Base-by-base conservation (phyloP, 37 sponge, comb jelly and placozoan species). In the Corticium candelabrum region DNA sequence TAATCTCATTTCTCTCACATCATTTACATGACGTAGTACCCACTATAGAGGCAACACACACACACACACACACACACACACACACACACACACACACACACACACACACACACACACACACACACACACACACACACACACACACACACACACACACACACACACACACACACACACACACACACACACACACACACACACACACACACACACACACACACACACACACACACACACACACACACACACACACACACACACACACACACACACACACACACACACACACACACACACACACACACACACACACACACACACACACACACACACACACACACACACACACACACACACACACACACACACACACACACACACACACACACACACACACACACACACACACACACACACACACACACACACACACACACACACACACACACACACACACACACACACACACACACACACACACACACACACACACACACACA, bases 1-100 rank as follows among this genome's bases (percentile, higher is more conserved):
- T n/a, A n/a, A n/a, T n/a, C n/a, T n/a, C n/a, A n/a, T n/a, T n/a
- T n/a, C n/a, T n/a, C n/a, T n/a, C n/a, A n/a, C n/a, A n/a, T n/a
- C n/a, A n/a, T n/a, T n/a, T n/a, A n/a, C n/a, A n/a, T n/a, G n/a
- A n/a, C n/a, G n/a, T n/a, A n/a, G n/a, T n/a, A n/a, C n/a, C n/a
- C n/a, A n/a, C n/a, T n/a, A n/a, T n/a, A n/a, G n/a, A n/a, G n/a
- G n/a, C n/a, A n/a, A n/a, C n/a, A n/a, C n/a, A n/a, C n/a, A n/a
- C n/a, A n/a, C n/a, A n/a, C 56, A 43, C 56, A 43, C 56, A 43
- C 56, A 43, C 56, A 43, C 56, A 43, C 56, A 43, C 56, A 43
- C 56, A 43, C 56, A 43, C 56, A 43, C 56, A 43, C 56, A 43
- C 56, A 43, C 56, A 43, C 56, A 43, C 56, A 43, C 56, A 43